These are phyloP conservation scores for Sorex fumeus DNA, from an alignment of 2,113 vertebrate genomes.

Conservation along the genomic window DNA sequence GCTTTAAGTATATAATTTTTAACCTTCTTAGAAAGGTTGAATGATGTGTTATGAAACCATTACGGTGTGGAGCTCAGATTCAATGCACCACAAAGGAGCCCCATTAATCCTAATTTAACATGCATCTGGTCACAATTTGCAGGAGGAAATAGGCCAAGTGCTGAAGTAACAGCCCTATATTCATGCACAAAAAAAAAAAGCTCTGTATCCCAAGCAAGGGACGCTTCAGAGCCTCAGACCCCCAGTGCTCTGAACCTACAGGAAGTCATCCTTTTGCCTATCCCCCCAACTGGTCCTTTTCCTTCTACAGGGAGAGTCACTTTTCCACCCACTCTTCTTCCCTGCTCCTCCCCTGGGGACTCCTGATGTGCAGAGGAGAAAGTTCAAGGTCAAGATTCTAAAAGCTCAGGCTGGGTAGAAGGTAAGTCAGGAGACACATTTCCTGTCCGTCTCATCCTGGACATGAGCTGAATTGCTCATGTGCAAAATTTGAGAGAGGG, in stretches of 20 bases:
- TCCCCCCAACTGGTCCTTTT: not conserved
- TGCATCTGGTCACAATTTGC: constrained; percentile 80
- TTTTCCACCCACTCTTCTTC: no score
- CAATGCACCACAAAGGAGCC: constrained; percentile 56
- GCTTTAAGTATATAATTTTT: constrained; percentile 75
- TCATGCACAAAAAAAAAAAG: not conserved
- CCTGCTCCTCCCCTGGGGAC: not conserved
- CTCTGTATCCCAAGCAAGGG: not conserved
- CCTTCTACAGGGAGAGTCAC: not conserved
- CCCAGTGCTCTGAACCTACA: rapidly evolving
- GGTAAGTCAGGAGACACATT: not conserved
- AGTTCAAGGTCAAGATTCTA: not conserved
- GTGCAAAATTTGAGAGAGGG: not conserved
- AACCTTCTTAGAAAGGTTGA: constrained; percentile 79
- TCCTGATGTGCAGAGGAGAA: not conserved
- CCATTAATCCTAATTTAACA: constrained; percentile 81
- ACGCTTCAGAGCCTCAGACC: no score
- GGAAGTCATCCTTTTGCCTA: rapidly evolving
- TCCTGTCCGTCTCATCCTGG: no score
- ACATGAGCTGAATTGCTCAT: no score
- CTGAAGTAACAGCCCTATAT: constrained; percentile 30
- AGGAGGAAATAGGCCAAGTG: constrained; percentile 77
- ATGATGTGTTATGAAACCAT: constrained; percentile 74
- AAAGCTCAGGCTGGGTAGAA: rapidly evolving
- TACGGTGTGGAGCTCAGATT: constrained; percentile 50